These are phyloP conservation scores for Scaptomyza flava DNA, from an alignment of 2,888 invertebrate genomes.

Conservation along the genomic window DNA sequence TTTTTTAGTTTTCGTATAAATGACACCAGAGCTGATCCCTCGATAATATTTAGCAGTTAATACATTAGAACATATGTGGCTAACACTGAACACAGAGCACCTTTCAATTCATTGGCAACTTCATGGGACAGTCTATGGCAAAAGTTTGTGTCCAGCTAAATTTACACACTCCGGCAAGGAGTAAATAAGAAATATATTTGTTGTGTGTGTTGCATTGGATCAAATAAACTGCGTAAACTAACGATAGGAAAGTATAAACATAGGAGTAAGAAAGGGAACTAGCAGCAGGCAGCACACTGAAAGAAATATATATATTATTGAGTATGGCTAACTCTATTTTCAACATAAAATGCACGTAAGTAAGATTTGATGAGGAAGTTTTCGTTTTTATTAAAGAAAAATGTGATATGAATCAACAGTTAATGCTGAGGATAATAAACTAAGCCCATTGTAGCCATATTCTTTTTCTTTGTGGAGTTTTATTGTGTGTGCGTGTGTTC, in stretches of 20 bases:
- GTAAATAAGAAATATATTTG: constrained; percentile 52
- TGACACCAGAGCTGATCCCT: constrained; percentile 6
- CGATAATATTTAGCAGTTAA: constrained; percentile 36
- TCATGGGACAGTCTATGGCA: constrained; percentile 51
- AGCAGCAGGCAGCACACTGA: background rate
- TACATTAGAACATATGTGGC: constrained; percentile 30
- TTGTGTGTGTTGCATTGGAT: constrained; percentile 50
- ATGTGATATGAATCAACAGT: background rate
- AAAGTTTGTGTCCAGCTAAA: constrained; percentile 50
- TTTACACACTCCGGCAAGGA: constrained; percentile 45
- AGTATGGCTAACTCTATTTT: no score
- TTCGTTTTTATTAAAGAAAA: background rate
- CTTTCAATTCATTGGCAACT: constrained; percentile 77
- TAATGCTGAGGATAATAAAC: background rate
- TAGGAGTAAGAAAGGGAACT: background rate
- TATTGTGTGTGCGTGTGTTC: constrained; percentile 40
- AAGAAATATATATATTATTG: background rate
- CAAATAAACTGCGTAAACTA: constrained; percentile 63
- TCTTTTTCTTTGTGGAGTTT: constrained; percentile 17
- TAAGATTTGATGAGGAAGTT: no score
- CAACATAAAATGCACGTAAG: no score
- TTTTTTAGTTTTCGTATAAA: constrained; percentile 11
- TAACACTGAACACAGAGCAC: constrained; percentile 32
- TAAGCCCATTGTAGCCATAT: background rate
- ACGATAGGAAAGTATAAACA: constrained; percentile 18